Evolutionary conservation across 2,113 vertebrate species (phyloP), one percentile per base, ranked within the genome.

Genomic region (Cyphomyrus discorhynchus): DNA sequence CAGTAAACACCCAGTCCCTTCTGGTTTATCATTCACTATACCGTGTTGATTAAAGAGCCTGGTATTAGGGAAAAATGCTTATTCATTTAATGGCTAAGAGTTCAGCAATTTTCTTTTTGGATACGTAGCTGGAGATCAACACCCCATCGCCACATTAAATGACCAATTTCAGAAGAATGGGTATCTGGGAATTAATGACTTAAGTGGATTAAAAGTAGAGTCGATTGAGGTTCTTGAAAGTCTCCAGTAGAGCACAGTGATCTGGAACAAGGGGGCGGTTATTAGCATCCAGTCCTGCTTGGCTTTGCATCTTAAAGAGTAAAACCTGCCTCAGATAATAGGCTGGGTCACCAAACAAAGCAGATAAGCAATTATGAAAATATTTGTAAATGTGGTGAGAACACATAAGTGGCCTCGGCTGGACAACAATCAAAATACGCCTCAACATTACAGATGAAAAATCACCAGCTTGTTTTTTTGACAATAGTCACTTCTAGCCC

Each of bases 251-350:
- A 88, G 87, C 21, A 19, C 7, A 62, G 53, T n/a, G 39, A 62
- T 88, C 35, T 39, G 17, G 7, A 31, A 58, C 50, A 35, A 52
- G 53, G 21, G 56, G 35, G 53, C 0, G 10, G 87, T 66, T 88
- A 66, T 66, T 66, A 86, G 27, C 46, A 35, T 17, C 27, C 49
- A 3, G 7, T 52, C 13, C 46, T 17, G 85, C 35, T 66, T 46
- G 9, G 52, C 39, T 88, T 88, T n/a, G 56, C 87, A 56, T 50
- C 42, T 88, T 88, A 58, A 88, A 88, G 50, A 88, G 19, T 35
- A 46, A 46, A 50, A 66, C 35, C 31, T 88, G 52, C 39, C 45
- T 84, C 17, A n/a, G n/a, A 47, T 47, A 84, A 47, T n/a, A 84
- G 82, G 82, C 82, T 46, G 45, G 82, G 45, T 47, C 42, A n/a